Conservation (phyloP, 2,113 vertebrate species). For the Hemicordylus capensis region DNA sequence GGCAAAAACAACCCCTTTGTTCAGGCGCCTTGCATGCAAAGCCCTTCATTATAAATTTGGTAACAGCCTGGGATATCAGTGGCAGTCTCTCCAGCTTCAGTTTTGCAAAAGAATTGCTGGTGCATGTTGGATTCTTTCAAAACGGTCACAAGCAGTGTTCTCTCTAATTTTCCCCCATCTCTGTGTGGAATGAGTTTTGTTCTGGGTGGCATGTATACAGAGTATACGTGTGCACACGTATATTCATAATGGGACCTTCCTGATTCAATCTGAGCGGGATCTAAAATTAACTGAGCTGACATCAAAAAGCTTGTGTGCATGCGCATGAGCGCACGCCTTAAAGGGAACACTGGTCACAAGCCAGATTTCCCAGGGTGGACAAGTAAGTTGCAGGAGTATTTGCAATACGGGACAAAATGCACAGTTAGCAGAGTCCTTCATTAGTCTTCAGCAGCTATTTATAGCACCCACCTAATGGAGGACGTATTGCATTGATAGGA, state of each 20-base stretch:
- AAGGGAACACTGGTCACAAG: too few relatives aligned
- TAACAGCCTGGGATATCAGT: neutral
- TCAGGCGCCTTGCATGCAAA: neutral
- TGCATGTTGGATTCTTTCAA: neutral
- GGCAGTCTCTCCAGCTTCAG: too few relatives aligned
- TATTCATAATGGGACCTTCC: too few relatives aligned
- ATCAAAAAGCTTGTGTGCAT: too few relatives aligned
- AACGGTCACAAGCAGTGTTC: neutral
- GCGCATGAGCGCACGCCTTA: too few relatives aligned
- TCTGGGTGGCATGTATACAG: too few relatives aligned
- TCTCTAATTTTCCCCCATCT: too few relatives aligned
- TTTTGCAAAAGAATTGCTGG: rapidly evolving
- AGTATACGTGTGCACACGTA: too few relatives aligned
- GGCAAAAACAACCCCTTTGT: neutral
- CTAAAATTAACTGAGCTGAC: too few relatives aligned
- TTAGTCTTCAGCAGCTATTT: neutral
- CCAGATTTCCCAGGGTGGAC: neutral
- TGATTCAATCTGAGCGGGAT: too few relatives aligned
- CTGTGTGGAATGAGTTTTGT: too few relatives aligned
- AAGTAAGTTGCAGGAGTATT: neutral
- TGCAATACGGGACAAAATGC: neutral
- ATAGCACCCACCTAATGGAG: neutral
- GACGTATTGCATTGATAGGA: conserved; percentile 2
- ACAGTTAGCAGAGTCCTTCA: neutral
- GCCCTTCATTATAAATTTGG: neutral